Percentiles rank a stretch among this genome's conserved stretches.
Conservation (phyloP, 2,797 vertebrate genomes). For the Monodelphis domestica region DNA sequence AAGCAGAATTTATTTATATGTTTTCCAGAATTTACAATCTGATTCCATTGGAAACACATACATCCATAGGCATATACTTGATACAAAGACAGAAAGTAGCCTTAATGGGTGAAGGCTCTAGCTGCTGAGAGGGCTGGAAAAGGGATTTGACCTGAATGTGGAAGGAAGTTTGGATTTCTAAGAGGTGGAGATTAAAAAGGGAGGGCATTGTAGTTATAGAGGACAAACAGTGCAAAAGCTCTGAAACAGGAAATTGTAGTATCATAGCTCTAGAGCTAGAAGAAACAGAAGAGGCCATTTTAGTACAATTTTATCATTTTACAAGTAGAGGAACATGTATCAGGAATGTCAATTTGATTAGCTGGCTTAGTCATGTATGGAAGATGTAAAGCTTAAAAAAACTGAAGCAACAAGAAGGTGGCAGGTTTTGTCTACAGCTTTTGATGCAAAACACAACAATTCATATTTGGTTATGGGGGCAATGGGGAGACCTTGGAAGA, state of each 20-base stretch:
- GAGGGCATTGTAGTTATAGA: background rate
- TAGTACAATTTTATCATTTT: background rate
- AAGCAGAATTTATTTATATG: too few species aligned
- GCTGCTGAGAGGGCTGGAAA: background rate
- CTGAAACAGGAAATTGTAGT: background rate
- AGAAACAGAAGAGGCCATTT: background rate
- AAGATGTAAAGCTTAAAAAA: background rate
- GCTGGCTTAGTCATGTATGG: background rate
- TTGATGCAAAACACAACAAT: background rate
- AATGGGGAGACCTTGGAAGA: background rate
- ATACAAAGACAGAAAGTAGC: background rate
- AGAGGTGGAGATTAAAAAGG: background rate
- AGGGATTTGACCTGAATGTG: background rate
- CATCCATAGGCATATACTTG: background rate
- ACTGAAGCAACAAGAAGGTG: background rate
- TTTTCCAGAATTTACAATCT: too few species aligned
- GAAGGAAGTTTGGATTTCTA: background rate
- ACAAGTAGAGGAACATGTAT: background rate
- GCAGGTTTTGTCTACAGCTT: background rate
- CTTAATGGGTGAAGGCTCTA: background rate
- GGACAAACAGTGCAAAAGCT: background rate
- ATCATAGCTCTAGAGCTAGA: background rate
- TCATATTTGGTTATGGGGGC: background rate
- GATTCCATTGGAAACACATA: background rate
- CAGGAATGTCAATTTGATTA: background rate